Evolutionary conservation across 2,888 invertebrate genomes (phyloP), one percentile per base, ranked within the genome.

Genomic region (Barypeithes pellucidus): DNA sequence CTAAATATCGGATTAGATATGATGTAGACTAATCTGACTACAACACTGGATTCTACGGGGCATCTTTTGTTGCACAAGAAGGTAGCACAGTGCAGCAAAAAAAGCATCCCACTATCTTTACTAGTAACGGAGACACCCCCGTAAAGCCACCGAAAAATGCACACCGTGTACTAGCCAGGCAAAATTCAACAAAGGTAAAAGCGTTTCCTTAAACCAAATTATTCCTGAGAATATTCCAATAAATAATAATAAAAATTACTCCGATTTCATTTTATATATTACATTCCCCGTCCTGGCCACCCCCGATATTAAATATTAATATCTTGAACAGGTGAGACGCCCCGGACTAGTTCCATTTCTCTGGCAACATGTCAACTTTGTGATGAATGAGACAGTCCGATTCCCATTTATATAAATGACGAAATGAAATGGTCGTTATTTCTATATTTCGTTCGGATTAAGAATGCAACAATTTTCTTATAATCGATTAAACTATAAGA

Each of bases 351-450:
- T 54, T 52, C 69, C 43, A 50, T 50, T 52, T 62, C 61, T 69
- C 69, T 62, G 70, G 66, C 74, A 50, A 41, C 29, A 60, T 70
- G 74, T 70, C 74, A 74, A 69, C 74, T 66, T 67, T 70, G 70
- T 74, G 74, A 74, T 74, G 62, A 74, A 74, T 70, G 74, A 57
- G 61, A 47, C 66, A 61, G 62, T 63, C 70, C 62, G 69, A 74
- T 70, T 74, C 60, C 57, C 74, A 70, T 70, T 74, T 73, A 63
- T 69, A 69, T 73, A 73, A 60, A 70, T 70, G 74, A 74, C 45
- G 65, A 36, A 14, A 52, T 62, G 73, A 61, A 52, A 66, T 41
- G 69, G 66, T 69, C 74, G 70, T 74, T 74, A 74, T 74, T 65
- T 60, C 65, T 73, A 29, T 5, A 29, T 29, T 29, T 29, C 7